These are phyloP conservation scores for Aspidapion aeneum DNA, from an alignment of 2,888 invertebrate species.

Conservation along the genomic window DNA sequence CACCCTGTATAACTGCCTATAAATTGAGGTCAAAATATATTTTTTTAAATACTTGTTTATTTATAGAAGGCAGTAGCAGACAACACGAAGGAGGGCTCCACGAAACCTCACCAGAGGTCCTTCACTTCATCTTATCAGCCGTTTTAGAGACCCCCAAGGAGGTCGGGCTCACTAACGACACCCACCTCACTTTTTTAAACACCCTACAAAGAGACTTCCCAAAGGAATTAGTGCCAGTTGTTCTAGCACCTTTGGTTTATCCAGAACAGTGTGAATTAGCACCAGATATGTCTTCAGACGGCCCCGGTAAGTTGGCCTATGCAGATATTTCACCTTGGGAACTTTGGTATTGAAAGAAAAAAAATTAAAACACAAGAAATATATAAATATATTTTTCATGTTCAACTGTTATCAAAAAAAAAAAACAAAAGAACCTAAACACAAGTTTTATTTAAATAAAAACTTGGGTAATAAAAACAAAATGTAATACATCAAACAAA, in stretches of 20 bases:
- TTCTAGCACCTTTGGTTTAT: conserved; percentile 85
- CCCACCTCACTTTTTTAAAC: conserved; percentile 76
- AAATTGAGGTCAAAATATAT: no score
- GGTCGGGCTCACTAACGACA: conserved; percentile 65
- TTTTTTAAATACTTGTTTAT: no score
- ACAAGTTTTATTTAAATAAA: no score
- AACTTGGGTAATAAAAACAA: no score
- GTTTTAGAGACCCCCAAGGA: conserved; percentile 60
- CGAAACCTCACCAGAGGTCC: conserved; percentile 86
- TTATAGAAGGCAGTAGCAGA: conserved; percentile 68
- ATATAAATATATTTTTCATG: no score
- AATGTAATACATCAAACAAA: no score
- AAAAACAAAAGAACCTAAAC: no score
- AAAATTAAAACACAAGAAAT: no score
- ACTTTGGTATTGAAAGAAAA: no score
- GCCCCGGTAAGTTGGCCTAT: conserved; percentile 44
- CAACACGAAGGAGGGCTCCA: conserved; percentile 77
- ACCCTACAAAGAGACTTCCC: conserved; percentile 85
- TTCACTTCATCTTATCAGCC: conserved; percentile 73
- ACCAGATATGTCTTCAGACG: conserved; percentile 60
- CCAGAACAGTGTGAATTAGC: conserved; percentile 69
- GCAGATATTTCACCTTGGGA: not conserved
- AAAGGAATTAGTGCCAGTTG: conserved; percentile 81
- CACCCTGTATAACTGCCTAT: no score
- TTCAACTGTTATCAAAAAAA: no score